These are phyloP conservation scores for Phataginus tricuspis DNA, from an alignment of 2,797 vertebrate genomes.

Conservation along the genomic window DNA sequence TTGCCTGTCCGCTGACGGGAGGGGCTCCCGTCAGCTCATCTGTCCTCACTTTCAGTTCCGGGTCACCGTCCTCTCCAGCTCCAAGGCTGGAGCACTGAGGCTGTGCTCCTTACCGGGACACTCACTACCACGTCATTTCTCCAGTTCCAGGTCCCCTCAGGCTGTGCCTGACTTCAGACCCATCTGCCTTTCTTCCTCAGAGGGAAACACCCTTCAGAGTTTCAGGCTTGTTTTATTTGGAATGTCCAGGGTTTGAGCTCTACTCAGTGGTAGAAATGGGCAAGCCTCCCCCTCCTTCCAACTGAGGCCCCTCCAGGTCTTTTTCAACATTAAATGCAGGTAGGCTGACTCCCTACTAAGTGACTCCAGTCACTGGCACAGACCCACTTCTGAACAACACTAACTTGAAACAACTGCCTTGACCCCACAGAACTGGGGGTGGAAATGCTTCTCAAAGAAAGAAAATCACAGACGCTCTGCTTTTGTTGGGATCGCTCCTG, in stretches of 20 bases:
- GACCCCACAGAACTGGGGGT: neutral
- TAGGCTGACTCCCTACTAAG: no score
- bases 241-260: neutral
- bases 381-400: neutral
- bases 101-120: neutral
- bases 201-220: neutral
- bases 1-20: neutral
- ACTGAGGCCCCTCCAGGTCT: neutral
- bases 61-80: no score
- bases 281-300: neutral
- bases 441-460: neutral
- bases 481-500: neutral
- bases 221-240: neutral
- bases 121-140: rapidly evolving
- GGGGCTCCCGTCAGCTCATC: neutral
- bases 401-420: neutral
- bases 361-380: neutral
- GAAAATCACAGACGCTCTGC: neutral
- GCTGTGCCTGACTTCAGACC: neutral
- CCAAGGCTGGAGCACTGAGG: rapidly evolving
- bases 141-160: neutral
- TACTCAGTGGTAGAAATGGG: neutral
- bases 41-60: neutral
- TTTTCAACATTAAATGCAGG: neutral
- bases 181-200: neutral